Evolutionary conservation across 2,888 invertebrate species (phyloP), one percentile per base, ranked within the genome.

Genomic region (Drosophila maculinotata): DNA sequence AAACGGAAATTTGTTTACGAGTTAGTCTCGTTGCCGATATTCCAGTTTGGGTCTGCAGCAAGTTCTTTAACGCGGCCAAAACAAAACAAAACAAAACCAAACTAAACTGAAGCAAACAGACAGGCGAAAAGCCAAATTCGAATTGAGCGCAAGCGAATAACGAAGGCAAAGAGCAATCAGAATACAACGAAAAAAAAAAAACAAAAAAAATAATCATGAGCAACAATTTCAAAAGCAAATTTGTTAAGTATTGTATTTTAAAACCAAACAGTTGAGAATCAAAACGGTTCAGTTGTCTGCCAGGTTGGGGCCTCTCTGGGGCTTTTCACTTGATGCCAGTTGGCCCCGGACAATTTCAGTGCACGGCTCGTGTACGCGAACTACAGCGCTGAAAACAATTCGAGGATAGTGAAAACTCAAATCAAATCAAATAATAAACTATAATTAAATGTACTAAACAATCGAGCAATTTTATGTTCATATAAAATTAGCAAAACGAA

Each of bases 311-410:
- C 26, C 67, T 67, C 72, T 68, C 71, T 64, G 79, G 60, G 64
- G 69, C 70, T 73, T 62, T 70, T 68, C 66, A 70, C 38, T 82
- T 72, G 79, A 69, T 69, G 69, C 65, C 76, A 86, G 83, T 84
- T 77, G 67, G 80, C 76, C 83, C 83, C 83, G 83, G 83, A 84
- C 86, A 84, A 86, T 80, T 83, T 86, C 66, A 69, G 72, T 86
- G 78, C 75, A 73, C 85, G 80, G 81, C 83, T 80, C 79, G 87
- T 49, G 54, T 64, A 62, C 53, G 56, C 72, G 53, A 35, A 44
- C n/a, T 20, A 20, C 38, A n/a, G 41, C 57, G 59, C 44, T 56
- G 56, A 44, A 59, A 44, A 35, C 49, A 26, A 15, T 47, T 52
- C 52, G 71, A 76, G 71, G 68, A 76, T 74, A 49, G 69, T 63